Evolutionary conservation across 2,797 vertebrate species (phyloP).

Genomic region (Helostoma temminkii): DNA sequence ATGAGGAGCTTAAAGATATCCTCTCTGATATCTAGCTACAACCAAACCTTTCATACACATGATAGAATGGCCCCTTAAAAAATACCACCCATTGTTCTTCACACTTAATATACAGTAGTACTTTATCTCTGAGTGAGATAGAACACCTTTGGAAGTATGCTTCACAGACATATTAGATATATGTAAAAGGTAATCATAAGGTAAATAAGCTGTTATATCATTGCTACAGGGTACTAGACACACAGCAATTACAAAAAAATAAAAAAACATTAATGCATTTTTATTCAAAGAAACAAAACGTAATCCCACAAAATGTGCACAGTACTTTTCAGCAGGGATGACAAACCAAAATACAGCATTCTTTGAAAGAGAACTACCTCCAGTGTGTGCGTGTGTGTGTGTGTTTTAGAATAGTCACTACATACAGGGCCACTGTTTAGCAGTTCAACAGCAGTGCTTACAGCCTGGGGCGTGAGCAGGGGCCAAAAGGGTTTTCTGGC

Average conservation of each 20-base stretch:
- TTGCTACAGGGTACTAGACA: background rate
- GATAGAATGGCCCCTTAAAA: conserved; percentile 49
- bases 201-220: background rate
- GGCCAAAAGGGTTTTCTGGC: conserved; percentile 80
- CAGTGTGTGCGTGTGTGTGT: conserved; percentile 31
- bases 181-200: too few species aligned
- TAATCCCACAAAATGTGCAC: conserved; percentile 6
- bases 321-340: conserved; percentile 38
- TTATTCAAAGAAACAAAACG: background rate
- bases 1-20: conserved; percentile 73
- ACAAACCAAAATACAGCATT: conserved; percentile 52
- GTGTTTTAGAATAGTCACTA: conserved; percentile 68
- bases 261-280: background rate
- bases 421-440: conserved; percentile 79
- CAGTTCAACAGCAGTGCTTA: conserved; percentile 80
- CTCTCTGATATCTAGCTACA: conserved; percentile 57
- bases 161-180: conserved; percentile 4
- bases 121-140: conserved; percentile 3
- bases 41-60: conserved; percentile 63
- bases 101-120: background rate
- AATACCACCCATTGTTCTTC: too few species aligned
- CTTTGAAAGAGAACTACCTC: conserved; percentile 32
- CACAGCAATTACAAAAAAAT: conserved; percentile 6
- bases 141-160: background rate
- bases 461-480: conserved; percentile 77